A percentile compares a stretch with the other conserved stretches of the same genome.
Evolutionary conservation across 2,888 invertebrate genomes (phyloP).

Genomic region (Cenopis cana): DNA sequence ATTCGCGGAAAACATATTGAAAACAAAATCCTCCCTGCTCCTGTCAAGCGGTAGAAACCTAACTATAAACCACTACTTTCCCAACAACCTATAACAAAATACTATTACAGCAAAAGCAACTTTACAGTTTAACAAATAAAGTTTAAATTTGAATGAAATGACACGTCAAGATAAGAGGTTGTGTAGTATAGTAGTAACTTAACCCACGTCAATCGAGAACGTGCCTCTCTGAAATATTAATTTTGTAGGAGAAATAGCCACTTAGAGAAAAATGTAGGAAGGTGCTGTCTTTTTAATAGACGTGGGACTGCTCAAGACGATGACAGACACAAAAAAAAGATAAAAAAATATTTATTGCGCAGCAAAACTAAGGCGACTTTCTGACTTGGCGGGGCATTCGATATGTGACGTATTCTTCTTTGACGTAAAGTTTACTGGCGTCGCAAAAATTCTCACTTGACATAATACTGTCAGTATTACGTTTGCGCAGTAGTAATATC

Average conservation of each 20-base stretch:
- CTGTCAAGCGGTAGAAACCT: conserved; percentile 13
- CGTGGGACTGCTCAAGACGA: background rate
- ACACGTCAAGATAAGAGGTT: background rate
- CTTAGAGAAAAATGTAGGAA: conserved; percentile 27
- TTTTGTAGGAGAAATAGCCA: conserved; percentile 28
- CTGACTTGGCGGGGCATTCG: too few species aligned
- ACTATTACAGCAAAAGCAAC: background rate
- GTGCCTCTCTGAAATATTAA: conserved; percentile 25
- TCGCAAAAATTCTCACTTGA: too few species aligned
- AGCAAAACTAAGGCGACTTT: too few species aligned
- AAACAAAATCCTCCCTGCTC: background rate
- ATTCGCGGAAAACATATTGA: conserved; percentile 2
- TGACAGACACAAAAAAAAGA: background rate
- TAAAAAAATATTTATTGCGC: too few species aligned
- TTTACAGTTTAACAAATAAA: background rate
- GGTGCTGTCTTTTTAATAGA: conserved; percentile 23
- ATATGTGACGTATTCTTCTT: too few species aligned
- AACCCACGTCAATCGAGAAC: conserved; percentile 28
- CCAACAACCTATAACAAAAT: background rate
- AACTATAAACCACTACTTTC: conserved; percentile 14
- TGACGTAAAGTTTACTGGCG: too few species aligned
- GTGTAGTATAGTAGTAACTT: background rate
- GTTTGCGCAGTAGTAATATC: too few species aligned
- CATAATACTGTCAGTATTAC: too few species aligned
- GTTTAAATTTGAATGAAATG: background rate